Conservation (phyloP, 2,888 invertebrate species). For the Apotomis betuletana region DNA sequence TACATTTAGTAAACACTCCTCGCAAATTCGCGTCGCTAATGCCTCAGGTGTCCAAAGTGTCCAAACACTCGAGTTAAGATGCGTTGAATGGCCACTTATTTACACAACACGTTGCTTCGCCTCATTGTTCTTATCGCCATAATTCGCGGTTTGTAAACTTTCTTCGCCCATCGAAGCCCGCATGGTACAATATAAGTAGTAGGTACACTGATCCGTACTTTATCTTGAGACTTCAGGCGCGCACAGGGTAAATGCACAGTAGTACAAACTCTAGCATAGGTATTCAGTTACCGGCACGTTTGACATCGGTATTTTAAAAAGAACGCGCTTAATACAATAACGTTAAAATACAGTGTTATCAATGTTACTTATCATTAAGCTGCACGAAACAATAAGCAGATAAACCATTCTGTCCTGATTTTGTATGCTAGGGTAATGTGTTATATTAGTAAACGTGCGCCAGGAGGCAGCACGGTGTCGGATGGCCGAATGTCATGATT, state of each 20-base stretch:
- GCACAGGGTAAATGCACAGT: too few relatives aligned
- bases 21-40: slow-evolving; percentile 10
- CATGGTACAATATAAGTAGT: background rate
- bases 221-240: background rate
- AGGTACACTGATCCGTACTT: background rate
- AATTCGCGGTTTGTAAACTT: slow-evolving; percentile 70
- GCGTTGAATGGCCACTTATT: slow-evolving; percentile 26
- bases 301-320: too few relatives aligned
- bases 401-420: too few relatives aligned
- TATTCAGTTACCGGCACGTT: too few relatives aligned
- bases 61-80: slow-evolving; percentile 8
- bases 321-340: too few relatives aligned
- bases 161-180: slow-evolving; percentile 47
- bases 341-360: too few relatives aligned
- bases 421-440: too few relatives aligned
- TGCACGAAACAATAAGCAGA: too few relatives aligned
- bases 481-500: too few relatives aligned
- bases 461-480: too few relatives aligned
- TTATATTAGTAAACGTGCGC: too few relatives aligned
- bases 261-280: background rate
- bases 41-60: slow-evolving; percentile 29
- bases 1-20: slow-evolving; percentile 3
- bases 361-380: too few relatives aligned
- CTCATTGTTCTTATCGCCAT: slow-evolving; percentile 64
- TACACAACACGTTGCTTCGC: slow-evolving; percentile 38